Conservation (phyloP, 1,140 invertebrate species). For the Paraescarpia echinospica region DNA sequence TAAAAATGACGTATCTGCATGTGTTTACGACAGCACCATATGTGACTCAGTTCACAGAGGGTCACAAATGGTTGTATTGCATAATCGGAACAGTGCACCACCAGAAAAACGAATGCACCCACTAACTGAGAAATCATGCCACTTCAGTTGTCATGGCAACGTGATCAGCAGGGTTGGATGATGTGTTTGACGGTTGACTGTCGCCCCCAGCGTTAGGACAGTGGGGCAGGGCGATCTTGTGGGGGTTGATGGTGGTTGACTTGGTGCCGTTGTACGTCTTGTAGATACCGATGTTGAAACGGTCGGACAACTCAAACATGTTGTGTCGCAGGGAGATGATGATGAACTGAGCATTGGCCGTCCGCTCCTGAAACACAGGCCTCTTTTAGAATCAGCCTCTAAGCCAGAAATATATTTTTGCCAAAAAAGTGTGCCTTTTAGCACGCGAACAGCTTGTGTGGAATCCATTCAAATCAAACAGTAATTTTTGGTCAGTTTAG, state of each 20-base stretch:
- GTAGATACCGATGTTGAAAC: conserved; percentile 92
- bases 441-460: too few species aligned
- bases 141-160: background rate
- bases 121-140: background rate
- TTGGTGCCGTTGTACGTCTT: conserved; percentile 90
- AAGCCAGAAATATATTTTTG: too few species aligned
- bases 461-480: too few species aligned
- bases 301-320: conserved; percentile 95
- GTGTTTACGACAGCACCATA: too few species aligned
- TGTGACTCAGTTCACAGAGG: too few species aligned
- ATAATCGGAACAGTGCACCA: too few species aligned
- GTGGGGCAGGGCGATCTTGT: conserved; percentile 12
- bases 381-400: too few species aligned
- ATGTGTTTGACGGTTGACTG: background rate
- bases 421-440: too few species aligned
- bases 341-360: conserved; percentile 98
- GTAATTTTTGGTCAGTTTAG: too few species aligned
- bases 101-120: too few species aligned
- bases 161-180: background rate
- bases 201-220: background rate
- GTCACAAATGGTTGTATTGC: too few species aligned
- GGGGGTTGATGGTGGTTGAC: conserved; percentile 66
- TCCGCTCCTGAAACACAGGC: conserved; percentile 77
- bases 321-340: conserved; percentile 95
- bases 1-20: too few species aligned